These are phyloP conservation scores for Hedychridium roseum DNA, from an alignment of 2,888 invertebrate genomes.

Conservation along the genomic window DNA sequence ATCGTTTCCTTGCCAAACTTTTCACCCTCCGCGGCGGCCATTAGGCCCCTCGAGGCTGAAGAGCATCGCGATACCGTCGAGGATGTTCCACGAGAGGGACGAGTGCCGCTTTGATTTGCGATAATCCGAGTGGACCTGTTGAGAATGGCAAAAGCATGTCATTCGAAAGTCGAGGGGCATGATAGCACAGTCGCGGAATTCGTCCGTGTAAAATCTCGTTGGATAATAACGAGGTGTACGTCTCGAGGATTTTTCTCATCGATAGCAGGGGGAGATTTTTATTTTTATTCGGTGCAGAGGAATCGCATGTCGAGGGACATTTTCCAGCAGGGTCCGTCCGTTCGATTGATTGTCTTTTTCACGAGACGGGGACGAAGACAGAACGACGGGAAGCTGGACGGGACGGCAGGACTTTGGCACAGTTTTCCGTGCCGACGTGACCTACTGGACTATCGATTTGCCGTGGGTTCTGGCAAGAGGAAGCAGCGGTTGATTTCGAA, in stretches of 20 bases:
- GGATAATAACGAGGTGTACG: too few species aligned
- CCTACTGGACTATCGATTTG: constrained; percentile 57
- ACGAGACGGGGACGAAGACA: too few species aligned
- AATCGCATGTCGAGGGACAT: too few species aligned
- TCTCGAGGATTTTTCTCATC: too few species aligned
- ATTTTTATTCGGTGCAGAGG: too few species aligned
- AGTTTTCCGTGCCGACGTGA: constrained; percentile 51
- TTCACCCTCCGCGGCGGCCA: too few species aligned
- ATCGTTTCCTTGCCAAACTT: not conserved
- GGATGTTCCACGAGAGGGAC: not conserved
- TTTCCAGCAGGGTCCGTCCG: too few species aligned
- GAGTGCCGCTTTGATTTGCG: constrained; percentile 6
- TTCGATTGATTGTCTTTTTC: too few species aligned
- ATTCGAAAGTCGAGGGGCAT: too few species aligned
- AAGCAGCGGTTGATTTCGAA: constrained; percentile 38
- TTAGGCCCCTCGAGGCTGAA: constrained; percentile 1
- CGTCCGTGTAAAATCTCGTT: too few species aligned
- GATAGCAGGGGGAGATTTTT: too few species aligned
- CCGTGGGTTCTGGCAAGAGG: constrained; percentile 46
- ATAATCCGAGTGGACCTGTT: not conserved
- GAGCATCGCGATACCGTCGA: constrained; percentile 5
- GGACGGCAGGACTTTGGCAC: constrained; percentile 24
- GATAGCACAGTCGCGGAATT: too few species aligned
- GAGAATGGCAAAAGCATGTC: not conserved
- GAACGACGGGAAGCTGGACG: not conserved